Percentiles rank a stretch among this genome's conserved stretches.
These are phyloP conservation scores for Atherix ibis DNA, from an alignment of 2,888 invertebrate species.

Conservation along the genomic window DNA sequence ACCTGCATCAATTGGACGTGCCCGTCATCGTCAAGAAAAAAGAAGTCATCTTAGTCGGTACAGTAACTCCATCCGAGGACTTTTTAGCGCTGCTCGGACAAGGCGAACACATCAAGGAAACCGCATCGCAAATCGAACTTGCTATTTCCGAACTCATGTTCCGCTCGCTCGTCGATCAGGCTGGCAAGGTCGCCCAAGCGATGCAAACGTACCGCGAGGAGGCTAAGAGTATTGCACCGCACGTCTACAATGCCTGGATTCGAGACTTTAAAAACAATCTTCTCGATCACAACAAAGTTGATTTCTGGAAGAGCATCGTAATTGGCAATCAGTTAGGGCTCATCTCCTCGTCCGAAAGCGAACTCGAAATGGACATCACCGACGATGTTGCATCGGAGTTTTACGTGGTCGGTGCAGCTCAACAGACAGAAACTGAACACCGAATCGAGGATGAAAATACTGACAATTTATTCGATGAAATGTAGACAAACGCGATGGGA, in stretches of 20 bases:
- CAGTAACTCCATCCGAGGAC: constrained; percentile 44
- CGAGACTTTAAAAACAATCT: constrained; percentile 21
- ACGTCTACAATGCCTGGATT: constrained; percentile 27
- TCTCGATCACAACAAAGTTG: constrained; percentile 17
- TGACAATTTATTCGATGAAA: constrained; percentile 11
- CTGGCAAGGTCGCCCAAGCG: constrained; percentile 20
- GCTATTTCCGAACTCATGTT: constrained; percentile 21
- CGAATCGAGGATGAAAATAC: constrained; percentile 5
- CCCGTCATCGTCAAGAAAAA: constrained; percentile 8
- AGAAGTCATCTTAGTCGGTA: constrained; percentile 34
- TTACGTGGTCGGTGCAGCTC: constrained; percentile 4
- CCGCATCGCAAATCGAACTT: constrained; percentile 22
- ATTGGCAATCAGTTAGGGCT: constrained; percentile 22
- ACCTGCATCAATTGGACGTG: background rate
- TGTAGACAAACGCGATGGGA: too few species aligned
- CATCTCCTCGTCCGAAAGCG: constrained; percentile 8
- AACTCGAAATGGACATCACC: constrained; percentile 7
- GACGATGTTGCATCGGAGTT: constrained; percentile 10
- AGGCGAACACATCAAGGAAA: constrained; percentile 23
- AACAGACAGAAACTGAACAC: background rate
- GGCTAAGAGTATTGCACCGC: constrained; percentile 22
- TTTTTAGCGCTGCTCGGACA: constrained; percentile 35
- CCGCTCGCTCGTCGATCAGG: constrained; percentile 17
- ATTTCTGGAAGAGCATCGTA: constrained; percentile 25
- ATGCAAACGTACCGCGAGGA: constrained; percentile 30